Percentiles rank a stretch among this genome's conserved stretches.
Conservation (phyloP, 2,888 invertebrate species). For the Hetaerina titia region DNA sequence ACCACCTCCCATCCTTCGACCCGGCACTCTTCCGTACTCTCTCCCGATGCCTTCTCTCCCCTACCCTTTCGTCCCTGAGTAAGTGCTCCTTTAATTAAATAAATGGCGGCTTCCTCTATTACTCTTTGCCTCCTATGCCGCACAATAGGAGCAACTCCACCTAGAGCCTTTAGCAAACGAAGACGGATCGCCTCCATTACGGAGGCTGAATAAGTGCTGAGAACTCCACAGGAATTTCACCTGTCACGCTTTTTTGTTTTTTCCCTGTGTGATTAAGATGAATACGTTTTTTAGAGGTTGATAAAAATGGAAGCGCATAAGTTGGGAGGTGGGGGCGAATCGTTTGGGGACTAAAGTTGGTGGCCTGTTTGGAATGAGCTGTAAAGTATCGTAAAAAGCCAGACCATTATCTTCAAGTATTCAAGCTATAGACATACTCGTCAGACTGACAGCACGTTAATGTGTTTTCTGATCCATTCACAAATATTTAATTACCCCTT, state of each 20-base stretch:
- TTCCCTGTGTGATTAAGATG: background rate
- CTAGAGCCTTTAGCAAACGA: conserved; percentile 17
- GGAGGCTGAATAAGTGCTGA: conserved; percentile 52
- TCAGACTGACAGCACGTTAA: no score
- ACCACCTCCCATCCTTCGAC: background rate
- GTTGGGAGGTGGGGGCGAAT: background rate
- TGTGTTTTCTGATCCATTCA: no score
- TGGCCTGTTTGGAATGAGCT: background rate
- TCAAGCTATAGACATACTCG: background rate
- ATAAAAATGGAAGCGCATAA: conserved; percentile 3
- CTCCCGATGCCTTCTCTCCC: background rate
- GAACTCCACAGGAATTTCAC: conserved; percentile 46
- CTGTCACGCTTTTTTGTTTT: conserved; percentile 12
- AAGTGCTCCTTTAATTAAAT: conserved; percentile 64
- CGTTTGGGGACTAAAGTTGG: background rate
- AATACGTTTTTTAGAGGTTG: conserved; percentile 1
- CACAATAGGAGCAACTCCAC: conserved; percentile 61
- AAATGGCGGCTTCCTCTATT: conserved; percentile 41
- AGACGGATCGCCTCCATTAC: conserved; percentile 62
- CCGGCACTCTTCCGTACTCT: background rate
- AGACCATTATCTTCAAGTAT: background rate
- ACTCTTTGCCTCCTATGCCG: background rate
- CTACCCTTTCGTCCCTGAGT: background rate
- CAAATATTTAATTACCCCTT: no score
- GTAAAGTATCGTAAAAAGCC: background rate